Percentiles rank a stretch among this genome's conserved stretches.
Conservation (phyloP, 2,888 invertebrate genomes). For the Athetis lepigone region DNA sequence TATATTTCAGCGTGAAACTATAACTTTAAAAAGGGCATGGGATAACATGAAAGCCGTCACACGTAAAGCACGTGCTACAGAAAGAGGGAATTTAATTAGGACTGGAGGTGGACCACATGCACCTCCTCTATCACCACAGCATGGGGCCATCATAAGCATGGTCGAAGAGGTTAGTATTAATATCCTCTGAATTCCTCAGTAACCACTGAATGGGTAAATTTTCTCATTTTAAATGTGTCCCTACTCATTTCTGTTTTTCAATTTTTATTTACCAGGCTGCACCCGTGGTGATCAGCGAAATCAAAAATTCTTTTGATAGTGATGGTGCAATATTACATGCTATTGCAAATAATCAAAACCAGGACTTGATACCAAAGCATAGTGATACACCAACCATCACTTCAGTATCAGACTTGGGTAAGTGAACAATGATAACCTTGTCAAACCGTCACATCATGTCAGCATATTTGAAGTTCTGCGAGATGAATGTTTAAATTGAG, state of each 20-base stretch:
- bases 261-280: constrained; percentile 14
- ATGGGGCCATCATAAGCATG: constrained; percentile 30
- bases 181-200: constrained; percentile 1
- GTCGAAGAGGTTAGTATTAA: constrained; percentile 30
- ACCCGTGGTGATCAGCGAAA: neutral
- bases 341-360: neutral
- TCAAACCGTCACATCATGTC: no score
- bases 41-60: no score
- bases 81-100: neutral
- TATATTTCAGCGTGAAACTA: no score
- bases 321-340: constrained; percentile 9
- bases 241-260: neutral
- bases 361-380: neutral
- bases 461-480: no score
- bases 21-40: no score
- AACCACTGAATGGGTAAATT: neutral
- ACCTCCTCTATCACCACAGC: constrained; percentile 4
- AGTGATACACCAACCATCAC: neutral
- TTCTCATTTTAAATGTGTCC: neutral
- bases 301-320: constrained; percentile 4
- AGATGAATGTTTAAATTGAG: no score
- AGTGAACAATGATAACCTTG: no score
- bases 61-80: no score
- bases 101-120: constrained; percentile 26
- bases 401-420: neutral